Percentiles rank a stretch among this genome's conserved stretches.
Evolutionary conservation across 1,140 invertebrate species (phyloP).

Genomic region (Neuroterus valhalla): DNA sequence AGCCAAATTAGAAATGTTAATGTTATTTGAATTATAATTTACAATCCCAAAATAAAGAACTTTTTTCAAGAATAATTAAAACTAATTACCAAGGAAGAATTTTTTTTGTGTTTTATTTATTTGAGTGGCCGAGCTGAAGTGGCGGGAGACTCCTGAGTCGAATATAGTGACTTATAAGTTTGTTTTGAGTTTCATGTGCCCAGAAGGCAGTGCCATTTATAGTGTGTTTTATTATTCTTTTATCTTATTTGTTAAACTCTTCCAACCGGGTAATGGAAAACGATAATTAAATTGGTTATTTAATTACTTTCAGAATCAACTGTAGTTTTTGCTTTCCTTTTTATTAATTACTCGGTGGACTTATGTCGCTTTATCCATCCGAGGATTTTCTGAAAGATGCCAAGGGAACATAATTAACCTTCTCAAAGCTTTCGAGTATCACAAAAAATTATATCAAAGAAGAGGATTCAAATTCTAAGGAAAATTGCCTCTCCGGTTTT

Average conservation of each 20-base stretch:
- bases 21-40: no score
- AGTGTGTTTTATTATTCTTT: conserved; percentile 19
- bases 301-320: conserved; percentile 7
- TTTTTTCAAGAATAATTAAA: not conserved
- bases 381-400: no score
- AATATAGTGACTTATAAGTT: conserved; percentile 22
- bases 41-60: not conserved
- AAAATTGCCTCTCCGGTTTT: not conserved
- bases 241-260: conserved; percentile 19
- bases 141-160: not conserved
- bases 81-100: not conserved
- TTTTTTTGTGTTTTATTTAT: conserved; percentile 14
- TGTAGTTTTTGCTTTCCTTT: not conserved
- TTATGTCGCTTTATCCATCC: not conserved
- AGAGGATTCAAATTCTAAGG: no score
- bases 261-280: not conserved
- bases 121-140: not conserved
- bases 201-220: conserved; percentile 4
- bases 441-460: no score
- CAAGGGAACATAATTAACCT: no score
- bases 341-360: not conserved
- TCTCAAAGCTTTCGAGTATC: not conserved
- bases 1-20: no score
- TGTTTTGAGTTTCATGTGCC: conserved; percentile 16
- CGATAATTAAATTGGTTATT: conserved; percentile 17